phyloP scores from a whole-genome alignment of 2,888 invertebrate species.

The Aspidapion aeneum region DNA sequence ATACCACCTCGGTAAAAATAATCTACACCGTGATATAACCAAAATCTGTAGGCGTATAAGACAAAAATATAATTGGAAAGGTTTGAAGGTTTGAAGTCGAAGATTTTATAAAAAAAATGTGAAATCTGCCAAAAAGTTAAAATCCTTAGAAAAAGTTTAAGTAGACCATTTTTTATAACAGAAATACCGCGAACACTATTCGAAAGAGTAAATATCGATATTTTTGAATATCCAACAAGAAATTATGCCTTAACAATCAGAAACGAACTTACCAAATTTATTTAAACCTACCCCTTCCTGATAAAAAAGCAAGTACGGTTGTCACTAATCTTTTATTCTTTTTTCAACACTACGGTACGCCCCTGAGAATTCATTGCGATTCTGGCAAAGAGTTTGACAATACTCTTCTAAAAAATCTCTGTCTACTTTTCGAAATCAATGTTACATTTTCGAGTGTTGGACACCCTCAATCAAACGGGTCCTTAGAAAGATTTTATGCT shows the following conservation, averaged over 20 bases:
- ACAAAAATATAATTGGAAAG: conserved; percentile 20
- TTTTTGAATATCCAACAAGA: conserved; percentile 17
- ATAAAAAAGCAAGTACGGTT: conserved; percentile 13
- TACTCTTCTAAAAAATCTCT: conserved; percentile 13
- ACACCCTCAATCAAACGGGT: neutral
- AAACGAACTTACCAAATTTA: conserved; percentile 13
- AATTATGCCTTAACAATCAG: conserved; percentile 14
- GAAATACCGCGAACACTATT: conserved; percentile 14
- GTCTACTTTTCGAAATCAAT: neutral
- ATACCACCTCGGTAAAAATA: conserved; percentile 17
- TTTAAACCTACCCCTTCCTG: neutral
- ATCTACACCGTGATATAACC: conserved; percentile 17
- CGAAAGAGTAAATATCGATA: conserved; percentile 17
- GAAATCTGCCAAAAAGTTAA: conserved; percentile 9
- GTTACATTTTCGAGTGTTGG: neutral
- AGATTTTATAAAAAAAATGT: conserved; percentile 9
- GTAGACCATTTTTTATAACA: neutral
- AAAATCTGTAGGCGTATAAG: conserved; percentile 17
- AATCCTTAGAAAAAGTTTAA: neutral
- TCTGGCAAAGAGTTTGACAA: conserved; percentile 19
- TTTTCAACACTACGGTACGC: conserved; percentile 16
- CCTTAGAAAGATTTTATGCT: conserved; percentile 7
- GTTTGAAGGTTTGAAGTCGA: conserved; percentile 12
- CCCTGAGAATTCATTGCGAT: conserved; percentile 17
- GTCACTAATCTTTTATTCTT: conserved; percentile 12